Percentiles rank a stretch among this genome's conserved stretches.
phyloP scores from a whole-genome alignment of 2,888 invertebrate genomes.

The Tiphia femorata region DNA sequence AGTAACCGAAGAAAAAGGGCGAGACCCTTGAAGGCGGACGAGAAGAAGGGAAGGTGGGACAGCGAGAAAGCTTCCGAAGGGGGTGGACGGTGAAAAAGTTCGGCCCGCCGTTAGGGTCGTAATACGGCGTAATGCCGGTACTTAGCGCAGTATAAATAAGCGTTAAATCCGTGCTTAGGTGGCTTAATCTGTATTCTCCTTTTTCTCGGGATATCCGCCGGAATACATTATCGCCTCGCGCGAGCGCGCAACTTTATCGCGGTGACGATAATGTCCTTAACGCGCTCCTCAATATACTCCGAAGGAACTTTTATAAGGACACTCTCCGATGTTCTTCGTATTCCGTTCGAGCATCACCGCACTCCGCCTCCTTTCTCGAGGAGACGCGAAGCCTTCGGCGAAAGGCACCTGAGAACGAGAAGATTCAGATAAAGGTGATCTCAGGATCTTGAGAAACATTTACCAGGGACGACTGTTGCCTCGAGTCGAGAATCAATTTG shows the following conservation, averaged over 20 bases:
- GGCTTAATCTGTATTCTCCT: conserved; percentile 65
- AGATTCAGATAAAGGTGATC: too few species aligned
- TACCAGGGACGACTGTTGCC: too few species aligned
- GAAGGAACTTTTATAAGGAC: conserved; percentile 33
- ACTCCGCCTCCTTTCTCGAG: too few species aligned
- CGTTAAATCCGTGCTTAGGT: conserved; percentile 68
- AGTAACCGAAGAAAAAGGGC: background rate
- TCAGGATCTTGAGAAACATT: too few species aligned
- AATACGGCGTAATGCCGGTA: conserved; percentile 66
- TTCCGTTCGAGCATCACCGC: too few species aligned
- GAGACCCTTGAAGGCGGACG: conserved; percentile 2
- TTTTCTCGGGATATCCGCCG: conserved; percentile 51
- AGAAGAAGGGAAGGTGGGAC: background rate
- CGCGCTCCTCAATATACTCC: conserved; percentile 41
- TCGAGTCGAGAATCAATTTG: too few species aligned
- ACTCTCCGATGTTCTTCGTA: too few species aligned
- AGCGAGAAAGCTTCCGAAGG: conserved; percentile 13
- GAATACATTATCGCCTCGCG: conserved; percentile 64
- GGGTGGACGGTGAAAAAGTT: conserved; percentile 38
- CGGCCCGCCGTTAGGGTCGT: conserved; percentile 48
- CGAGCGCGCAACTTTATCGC: conserved; percentile 57
- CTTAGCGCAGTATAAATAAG: conserved; percentile 69
- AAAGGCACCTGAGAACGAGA: too few species aligned
- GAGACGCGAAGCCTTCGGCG: too few species aligned
- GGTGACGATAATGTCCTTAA: conserved; percentile 55